phyloP scores from a whole-genome alignment of 2,113 vertebrate species.

The Orycteropus afer region DNA sequence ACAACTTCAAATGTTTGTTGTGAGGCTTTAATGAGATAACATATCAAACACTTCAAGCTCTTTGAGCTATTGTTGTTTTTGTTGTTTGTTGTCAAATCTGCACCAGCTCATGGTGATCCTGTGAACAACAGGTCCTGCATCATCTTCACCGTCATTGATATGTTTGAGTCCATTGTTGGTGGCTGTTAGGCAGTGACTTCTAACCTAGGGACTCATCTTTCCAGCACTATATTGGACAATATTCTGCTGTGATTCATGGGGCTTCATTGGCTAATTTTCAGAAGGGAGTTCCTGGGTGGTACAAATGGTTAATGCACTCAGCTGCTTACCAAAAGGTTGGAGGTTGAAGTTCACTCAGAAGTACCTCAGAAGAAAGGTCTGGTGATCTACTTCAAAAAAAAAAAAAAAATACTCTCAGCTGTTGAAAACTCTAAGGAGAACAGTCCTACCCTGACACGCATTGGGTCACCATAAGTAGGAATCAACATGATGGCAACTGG shows the following conservation, averaged over 20 bases:
- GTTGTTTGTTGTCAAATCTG: not conserved
- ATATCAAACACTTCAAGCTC: fast-evolving
- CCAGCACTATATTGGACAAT: not conserved
- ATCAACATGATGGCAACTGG: too few relatives aligned
- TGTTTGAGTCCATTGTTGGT: not conserved
- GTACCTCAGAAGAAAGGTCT: not conserved
- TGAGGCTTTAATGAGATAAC: fast-evolving
- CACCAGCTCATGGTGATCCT: not conserved
- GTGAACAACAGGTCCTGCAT: not conserved
- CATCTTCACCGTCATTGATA: not conserved
- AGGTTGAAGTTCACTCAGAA: too few relatives aligned
- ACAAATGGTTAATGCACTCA: not conserved
- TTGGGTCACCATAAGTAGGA: too few relatives aligned
- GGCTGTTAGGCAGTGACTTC: not conserved
- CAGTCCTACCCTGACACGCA: not conserved
- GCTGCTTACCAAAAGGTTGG: not conserved
- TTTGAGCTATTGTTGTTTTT: not conserved
- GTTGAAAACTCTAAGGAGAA: not conserved
- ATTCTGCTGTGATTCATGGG: not conserved
- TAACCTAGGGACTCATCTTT: not conserved
- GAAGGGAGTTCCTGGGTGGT: not conserved
- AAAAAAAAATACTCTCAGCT: too few relatives aligned
- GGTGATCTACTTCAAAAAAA: not conserved
- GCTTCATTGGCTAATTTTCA: not conserved
- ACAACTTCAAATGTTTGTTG: fast-evolving